A percentile compares a stretch with the other conserved stretches of the same genome.
Evolutionary conservation across 2,888 invertebrate genomes (phyloP).

Genomic region (Antheraea assamensis): DNA sequence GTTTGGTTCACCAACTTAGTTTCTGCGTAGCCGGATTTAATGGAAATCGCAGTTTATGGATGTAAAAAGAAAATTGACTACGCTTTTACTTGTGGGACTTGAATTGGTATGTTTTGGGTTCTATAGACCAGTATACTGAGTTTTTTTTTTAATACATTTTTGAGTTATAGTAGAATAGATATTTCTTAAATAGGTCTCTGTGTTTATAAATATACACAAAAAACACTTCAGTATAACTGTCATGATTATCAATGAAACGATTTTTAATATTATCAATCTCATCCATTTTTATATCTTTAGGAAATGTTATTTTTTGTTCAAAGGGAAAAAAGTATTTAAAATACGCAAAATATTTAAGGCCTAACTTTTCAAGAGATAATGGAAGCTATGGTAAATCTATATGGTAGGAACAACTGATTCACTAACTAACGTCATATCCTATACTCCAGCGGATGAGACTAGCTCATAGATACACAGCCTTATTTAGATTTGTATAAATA

Average conservation of each 20-base stretch:
- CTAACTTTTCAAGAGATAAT: constrained; percentile 2
- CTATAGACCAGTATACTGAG: too few species aligned
- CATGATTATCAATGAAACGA: too few species aligned
- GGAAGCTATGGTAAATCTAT: not conserved
- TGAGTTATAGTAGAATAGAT: too few species aligned
- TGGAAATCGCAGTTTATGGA: constrained; percentile 7
- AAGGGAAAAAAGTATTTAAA: not conserved
- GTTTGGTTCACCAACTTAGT: not conserved
- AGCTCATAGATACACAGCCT: constrained; percentile 4
- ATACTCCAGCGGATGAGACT: constrained; percentile 9
- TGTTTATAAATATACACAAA: too few species aligned
- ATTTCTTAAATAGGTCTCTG: too few species aligned
- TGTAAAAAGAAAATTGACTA: constrained; percentile 2
- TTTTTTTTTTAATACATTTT: too few species aligned
- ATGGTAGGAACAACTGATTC: not conserved
- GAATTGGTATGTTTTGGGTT: not conserved
- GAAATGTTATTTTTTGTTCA: not conserved
- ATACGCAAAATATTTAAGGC: not conserved
- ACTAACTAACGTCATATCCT: constrained; percentile 4
- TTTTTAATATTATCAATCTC: too few species aligned
- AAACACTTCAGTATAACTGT: too few species aligned
- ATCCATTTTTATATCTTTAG: not conserved
- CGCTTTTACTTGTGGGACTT: not conserved
- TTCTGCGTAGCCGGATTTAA: constrained; percentile 4
- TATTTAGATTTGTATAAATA: constrained; percentile 6